Evolutionary conservation across 2,797 vertebrate species (phyloP), one percentile per base, ranked within the genome.

Genomic region (Sphenopsis melanotis): DNA sequence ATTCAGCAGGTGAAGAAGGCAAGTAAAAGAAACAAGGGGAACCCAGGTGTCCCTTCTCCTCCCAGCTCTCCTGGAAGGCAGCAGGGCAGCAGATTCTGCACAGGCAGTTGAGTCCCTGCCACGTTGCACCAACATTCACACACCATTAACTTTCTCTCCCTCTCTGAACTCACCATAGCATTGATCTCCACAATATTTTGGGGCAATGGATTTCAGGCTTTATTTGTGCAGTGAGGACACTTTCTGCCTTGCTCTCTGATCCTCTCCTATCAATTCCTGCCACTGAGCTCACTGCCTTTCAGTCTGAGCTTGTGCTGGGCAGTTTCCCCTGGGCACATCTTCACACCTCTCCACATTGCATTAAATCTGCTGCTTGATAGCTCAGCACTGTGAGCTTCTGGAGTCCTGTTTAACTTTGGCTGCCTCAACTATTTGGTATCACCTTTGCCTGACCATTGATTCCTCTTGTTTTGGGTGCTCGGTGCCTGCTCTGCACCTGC

Each of bases 101-200:
- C 42, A 39, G 34, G 49, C 46, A 3, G 41, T 3, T 41, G 44
- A 53, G 66, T 63, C 39, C 32, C 36, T 42, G 37, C 74, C 39
- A 12, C 2, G 0, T 8, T 57, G 36, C 49, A 36, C 66, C 8
- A 15, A 39, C 53, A 46, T 37, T 2, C 55, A 21, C 39, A 2
- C 70, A 32, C 32, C 29, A 4, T 36, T 21, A 53, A 41, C 53
- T 59, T 57, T 44, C 39, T 57, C 42, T 36, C 24, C 12, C 20
- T 76, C 63, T 71, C 26, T 36, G 32, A 80, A n/a, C 2, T 2
- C 3, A 11, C 44, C 19, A 10, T 9, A 47, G 21, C 72, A 65
- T 41, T 63, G 49, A 49, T 63, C 53, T 44, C 55, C 0, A 0
- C 55, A 16, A 0, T 39, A 15, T 46, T 44, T 57, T n/a, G 64